Base-by-base conservation (phyloP, 1,140 invertebrate genomes). In the Lutraria rhynchaena region DNA sequence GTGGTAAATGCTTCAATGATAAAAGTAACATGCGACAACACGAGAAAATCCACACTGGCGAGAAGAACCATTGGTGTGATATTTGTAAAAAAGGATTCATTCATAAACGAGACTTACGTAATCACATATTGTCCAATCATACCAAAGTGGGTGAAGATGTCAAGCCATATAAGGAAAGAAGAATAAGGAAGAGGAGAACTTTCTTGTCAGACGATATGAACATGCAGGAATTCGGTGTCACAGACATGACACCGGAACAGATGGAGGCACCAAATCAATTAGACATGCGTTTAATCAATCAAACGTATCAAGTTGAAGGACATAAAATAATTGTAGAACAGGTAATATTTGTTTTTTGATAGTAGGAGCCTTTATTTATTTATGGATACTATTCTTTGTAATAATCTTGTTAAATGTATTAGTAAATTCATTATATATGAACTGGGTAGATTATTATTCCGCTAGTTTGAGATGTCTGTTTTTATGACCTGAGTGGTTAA, bases 1-100 rank as follows among this genome's bases (percentile, higher is more conserved):
- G 89, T 65, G 69, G 60, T 4, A 90, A 89, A 76, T 44, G 55
- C 27, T 90, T 90, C 55, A 76, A 73, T 51, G 77, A 82, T 24
- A 70, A 61, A 31, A 82, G 69, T 44, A 76, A 81, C 55, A 65
- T 75, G 61, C 74, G 71, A 24, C 51, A 81, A 63, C 80, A 73
- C 44, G 67, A 80, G 41, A 82, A 65, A 77, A 82, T 65, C 5
- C 80, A 83, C 37, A 74, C 60, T 0, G 70, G 70, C 29, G 69
- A 81, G 19, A 80, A 73, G 55, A 24, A 69, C 35, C 55, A 58
- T 29, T 63, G 31, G n/a, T 73, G 73, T 76, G n/a, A 73, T 4
- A 24, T 60, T 17, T 82, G 78, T 73, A 51, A 78, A 17, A 70
- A 73, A 60, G 51, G 71, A 9, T 81, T 77, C 27, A 67, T 67